A percentile compares a stretch with the other conserved stretches of the same genome.
Conservation (phyloP, 2,797 vertebrate genomes). For the Zenarchopterus dispar region DNA sequence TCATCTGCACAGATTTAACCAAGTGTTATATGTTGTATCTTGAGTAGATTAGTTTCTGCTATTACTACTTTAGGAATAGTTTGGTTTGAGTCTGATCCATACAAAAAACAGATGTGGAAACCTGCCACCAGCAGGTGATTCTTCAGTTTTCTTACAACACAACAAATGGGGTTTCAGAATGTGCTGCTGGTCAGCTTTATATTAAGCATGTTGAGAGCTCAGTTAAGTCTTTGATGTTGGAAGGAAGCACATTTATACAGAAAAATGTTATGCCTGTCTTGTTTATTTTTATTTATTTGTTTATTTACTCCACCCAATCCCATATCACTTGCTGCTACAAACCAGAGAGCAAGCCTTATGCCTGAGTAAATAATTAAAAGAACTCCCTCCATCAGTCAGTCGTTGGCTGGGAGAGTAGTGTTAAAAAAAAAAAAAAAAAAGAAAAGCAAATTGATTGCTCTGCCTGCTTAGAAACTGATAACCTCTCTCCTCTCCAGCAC, state of each 20-base stretch:
- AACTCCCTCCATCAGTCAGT: constrained; percentile 28
- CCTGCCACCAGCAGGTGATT: constrained; percentile 1
- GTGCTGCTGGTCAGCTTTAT: too few relatives aligned
- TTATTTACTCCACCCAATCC: background rate
- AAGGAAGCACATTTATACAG: constrained; percentile 21
- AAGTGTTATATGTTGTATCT: background rate
- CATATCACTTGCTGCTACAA: constrained; percentile 14
- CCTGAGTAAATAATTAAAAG: constrained; percentile 54
- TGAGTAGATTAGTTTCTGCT: background rate
- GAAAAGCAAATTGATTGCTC: constrained; percentile 59
- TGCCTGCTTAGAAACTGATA: constrained; percentile 26
- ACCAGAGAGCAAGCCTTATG: constrained; percentile 10
- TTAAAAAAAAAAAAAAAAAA: constrained; percentile 23
- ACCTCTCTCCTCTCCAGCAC: constrained; percentile 22
- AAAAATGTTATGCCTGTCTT: background rate
- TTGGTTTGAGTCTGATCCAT: background rate
- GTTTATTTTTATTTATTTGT: too few relatives aligned
- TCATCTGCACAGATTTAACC: background rate
- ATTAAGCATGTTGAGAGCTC: constrained; percentile 14
- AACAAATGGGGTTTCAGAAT: constrained; percentile 12
- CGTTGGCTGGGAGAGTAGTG: constrained; percentile 31
- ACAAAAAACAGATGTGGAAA: constrained; percentile 3
- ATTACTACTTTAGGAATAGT: background rate
- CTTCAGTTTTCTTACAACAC: constrained; percentile 10
- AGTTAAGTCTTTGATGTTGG: constrained; percentile 14